Base-by-base conservation (phyloP, 2,113 vertebrate species). In the Strix uralensis region DNA sequence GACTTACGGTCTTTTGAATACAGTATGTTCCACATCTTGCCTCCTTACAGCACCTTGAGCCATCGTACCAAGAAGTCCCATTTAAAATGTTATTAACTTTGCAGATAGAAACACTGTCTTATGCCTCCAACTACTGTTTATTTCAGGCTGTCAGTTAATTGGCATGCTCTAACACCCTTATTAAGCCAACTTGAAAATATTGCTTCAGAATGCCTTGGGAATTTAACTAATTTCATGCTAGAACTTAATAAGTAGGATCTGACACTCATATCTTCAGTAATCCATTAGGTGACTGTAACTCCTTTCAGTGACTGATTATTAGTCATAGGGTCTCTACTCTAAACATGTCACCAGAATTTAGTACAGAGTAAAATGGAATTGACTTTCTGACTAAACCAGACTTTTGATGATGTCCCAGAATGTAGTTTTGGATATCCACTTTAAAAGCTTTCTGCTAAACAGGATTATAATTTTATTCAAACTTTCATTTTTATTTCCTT, bases 181-280 rank as follows among this genome's bases (percentile, higher is more conserved):
- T 97, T 97, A 97, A 97, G 87, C 87, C 82, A 91, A 86, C 97
- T 97, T 97, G 95, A 97, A 97, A 98, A 97, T 97, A 98, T 95
- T 98, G 95, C 98, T 97, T 98, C 82, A 98, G 96, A 98, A 97
- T 91, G 91, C 96, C 96, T 97, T 90, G 97, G 97, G 97, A 98
- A 97, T 98, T 97, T 95, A 98, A 97, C 95, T 98, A 97, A 98
- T 98, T 98, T 98, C 97, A 97, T 98, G 97, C 97, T 98, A 98
- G 95, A 98, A 97, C 96, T 95, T 98, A 98, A 94, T 98, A 98
- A 98, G 96, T 92, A 97, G 94, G 89, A 97, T 98, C 97, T 82
- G 81, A 97, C 89, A 91, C 83, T 98, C 97, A 98, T 97, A 98
- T 98, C 96, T 96, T 97, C 96, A 96, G 94, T 97, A 98, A 98